phyloP scores from a whole-genome alignment of 2,797 vertebrate genomes.

The Serranus cabrilla region DNA sequence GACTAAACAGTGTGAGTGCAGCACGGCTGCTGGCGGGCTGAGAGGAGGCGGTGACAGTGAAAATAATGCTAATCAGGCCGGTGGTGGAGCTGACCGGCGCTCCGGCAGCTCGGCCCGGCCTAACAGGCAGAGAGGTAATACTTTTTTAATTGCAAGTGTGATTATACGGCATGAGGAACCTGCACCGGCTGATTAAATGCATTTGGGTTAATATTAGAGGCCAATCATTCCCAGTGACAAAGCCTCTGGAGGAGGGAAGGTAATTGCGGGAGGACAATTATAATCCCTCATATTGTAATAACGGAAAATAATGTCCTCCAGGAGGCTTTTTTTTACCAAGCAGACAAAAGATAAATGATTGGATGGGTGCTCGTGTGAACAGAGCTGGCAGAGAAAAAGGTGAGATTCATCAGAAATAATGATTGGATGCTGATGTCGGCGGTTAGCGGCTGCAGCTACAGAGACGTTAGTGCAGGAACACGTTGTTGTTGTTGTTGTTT shows the following conservation, averaged over 20 bases:
- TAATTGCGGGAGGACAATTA: slow-evolving; percentile 85
- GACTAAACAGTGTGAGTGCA: slow-evolving; percentile 29
- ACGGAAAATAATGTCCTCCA: slow-evolving; percentile 81
- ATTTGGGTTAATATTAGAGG: slow-evolving; percentile 87
- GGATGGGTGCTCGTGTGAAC: slow-evolving; percentile 62
- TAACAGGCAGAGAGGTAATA: slow-evolving; percentile 80
- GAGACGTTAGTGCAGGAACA: no score
- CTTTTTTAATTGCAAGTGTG: slow-evolving; percentile 88
- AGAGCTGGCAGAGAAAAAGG: slow-evolving; percentile 56
- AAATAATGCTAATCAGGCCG: slow-evolving; percentile 69
- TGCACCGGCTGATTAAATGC: slow-evolving; percentile 85
- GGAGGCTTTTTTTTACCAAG: slow-evolving; percentile 57
- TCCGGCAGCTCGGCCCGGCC: slow-evolving; percentile 57
- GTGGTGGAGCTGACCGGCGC: slow-evolving; percentile 47
- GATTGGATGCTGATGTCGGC: slow-evolving; percentile 53
- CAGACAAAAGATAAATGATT: slow-evolving; percentile 81
- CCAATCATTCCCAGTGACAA: slow-evolving; percentile 82
- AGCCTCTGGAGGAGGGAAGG: slow-evolving; percentile 83
- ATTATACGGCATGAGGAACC: slow-evolving; percentile 83
- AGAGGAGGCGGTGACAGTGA: slow-evolving; percentile 16
- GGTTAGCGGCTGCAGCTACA: no score
- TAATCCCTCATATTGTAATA: slow-evolving; percentile 87
- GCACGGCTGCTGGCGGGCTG: slow-evolving; percentile 37
- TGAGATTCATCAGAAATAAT: slow-evolving; percentile 65
- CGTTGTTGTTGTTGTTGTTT: slow-evolving; percentile 18